Conservation (phyloP, 2,797 vertebrate species). For the Scolopax rusticola region DNA sequence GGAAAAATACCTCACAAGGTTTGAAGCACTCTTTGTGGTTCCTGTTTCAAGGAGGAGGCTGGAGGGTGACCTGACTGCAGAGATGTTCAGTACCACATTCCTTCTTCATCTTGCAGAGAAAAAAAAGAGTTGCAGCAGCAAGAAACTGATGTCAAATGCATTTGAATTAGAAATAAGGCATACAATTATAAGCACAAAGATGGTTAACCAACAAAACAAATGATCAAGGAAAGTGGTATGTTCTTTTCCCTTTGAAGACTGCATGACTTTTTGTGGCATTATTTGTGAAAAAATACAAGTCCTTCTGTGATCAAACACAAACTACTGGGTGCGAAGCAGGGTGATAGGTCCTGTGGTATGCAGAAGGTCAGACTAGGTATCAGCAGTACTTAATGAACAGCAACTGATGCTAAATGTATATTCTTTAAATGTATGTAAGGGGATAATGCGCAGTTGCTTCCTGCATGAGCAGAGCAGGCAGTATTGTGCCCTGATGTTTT, state of each 20-base stretch:
- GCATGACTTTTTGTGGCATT: neutral
- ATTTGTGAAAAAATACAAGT: neutral
- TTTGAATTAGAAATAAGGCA: neutral
- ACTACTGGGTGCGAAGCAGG: neutral
- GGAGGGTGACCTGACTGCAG: neutral
- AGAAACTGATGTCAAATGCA: neutral
- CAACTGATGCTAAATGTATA: neutral
- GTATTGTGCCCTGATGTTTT: neutral
- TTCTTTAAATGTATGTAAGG: neutral
- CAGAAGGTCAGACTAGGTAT: neutral
- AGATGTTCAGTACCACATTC: neutral
- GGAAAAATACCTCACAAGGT: neutral
- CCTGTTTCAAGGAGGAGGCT: neutral
- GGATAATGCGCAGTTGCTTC: neutral
- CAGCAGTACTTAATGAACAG: neutral
- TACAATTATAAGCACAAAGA: neutral
- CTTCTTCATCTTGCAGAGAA: neutral
- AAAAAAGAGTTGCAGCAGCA: neutral
- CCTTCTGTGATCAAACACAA: neutral
- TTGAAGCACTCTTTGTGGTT: neutral
- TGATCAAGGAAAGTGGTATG: neutral
- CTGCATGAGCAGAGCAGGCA: neutral
- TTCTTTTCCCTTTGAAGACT: neutral
- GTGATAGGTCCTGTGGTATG: neutral
- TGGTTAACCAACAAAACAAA: neutral